These are phyloP conservation scores for Aproaerema taeniolella DNA, from an alignment of 2,888 invertebrate species.

Conservation along the genomic window DNA sequence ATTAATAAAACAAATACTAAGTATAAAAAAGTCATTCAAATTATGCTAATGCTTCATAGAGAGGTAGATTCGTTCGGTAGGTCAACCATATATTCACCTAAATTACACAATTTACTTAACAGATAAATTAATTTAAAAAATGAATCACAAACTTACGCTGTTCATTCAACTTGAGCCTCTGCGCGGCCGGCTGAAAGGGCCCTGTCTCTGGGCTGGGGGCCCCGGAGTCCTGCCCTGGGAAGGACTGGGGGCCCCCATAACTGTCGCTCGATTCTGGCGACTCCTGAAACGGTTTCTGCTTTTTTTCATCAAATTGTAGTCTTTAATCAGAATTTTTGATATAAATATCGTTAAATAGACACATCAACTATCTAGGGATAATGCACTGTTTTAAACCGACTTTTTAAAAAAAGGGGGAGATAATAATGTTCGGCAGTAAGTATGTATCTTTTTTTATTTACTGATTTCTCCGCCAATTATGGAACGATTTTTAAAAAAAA, in stretches of 20 bases:
- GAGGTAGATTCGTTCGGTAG: too few relatives aligned
- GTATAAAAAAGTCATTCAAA: too few relatives aligned
- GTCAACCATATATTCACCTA: too few relatives aligned
- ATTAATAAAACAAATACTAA: too few relatives aligned
- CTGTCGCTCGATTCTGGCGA: conserved; percentile 40
- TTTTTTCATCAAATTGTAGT: too few relatives aligned
- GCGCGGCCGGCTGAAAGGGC: conserved; percentile 55
- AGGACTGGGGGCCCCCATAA: conserved; percentile 39
- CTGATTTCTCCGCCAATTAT: too few relatives aligned
- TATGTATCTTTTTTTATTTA: too few relatives aligned
- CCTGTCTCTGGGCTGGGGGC: conserved; percentile 62
- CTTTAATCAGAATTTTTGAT: neutral
- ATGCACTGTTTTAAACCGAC: neutral
- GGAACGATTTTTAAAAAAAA: too few relatives aligned
- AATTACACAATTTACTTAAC: too few relatives aligned
- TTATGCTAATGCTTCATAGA: too few relatives aligned
- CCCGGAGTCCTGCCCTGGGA: conserved; percentile 54
- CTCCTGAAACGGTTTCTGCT: conserved; percentile 33
- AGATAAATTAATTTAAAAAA: neutral
- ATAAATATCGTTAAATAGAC: neutral
- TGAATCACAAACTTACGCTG: conserved; percentile 45
- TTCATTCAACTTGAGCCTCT: conserved; percentile 59
- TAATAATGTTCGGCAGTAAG: too few relatives aligned
- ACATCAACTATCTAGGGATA: neutral
- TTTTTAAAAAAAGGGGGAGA: neutral